phyloP scores from a whole-genome alignment of 2,797 vertebrate species.

The Onychomys arenicola region DNA sequence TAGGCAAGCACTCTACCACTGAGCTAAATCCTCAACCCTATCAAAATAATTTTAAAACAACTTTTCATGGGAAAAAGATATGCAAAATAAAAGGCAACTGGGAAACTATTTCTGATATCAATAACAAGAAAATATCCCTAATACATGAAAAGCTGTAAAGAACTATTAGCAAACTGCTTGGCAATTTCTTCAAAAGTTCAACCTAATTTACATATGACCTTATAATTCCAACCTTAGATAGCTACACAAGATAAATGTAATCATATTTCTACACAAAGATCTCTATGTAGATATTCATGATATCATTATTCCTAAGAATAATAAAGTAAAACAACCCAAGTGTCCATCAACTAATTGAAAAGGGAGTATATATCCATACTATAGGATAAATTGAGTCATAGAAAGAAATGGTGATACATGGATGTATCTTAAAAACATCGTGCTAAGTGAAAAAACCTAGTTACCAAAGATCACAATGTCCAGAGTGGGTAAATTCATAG shows the following conservation, averaged over 20 bases:
- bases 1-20: too few species aligned
- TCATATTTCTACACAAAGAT: slow-evolving; percentile 13
- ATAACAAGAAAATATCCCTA: not conserved
- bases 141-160: slow-evolving; percentile 13
- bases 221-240: slow-evolving; percentile 6
- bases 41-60: slow-evolving; percentile 37
- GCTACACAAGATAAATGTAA: slow-evolving; percentile 18
- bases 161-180: slow-evolving; percentile 8
- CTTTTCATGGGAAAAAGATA: slow-evolving; percentile 8
- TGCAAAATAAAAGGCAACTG: slow-evolving; percentile 18
- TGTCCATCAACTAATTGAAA: not conserved
- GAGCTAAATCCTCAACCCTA: too few species aligned
- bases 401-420: slow-evolving; percentile 5
- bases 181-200: slow-evolving; percentile 45
- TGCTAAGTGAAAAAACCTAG: not conserved
- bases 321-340: not conserved
- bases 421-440: slow-evolving; percentile 8
- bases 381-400: not conserved
- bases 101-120: slow-evolving; percentile 48
- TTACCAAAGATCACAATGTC: slow-evolving; percentile 2
- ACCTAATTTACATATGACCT: not conserved
- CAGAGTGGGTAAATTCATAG: slow-evolving; percentile 4
- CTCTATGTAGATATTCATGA: not conserved
- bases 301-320: not conserved
- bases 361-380: not conserved